Conservation (phyloP, 2,888 invertebrate species). For the Beris morrisii region DNA sequence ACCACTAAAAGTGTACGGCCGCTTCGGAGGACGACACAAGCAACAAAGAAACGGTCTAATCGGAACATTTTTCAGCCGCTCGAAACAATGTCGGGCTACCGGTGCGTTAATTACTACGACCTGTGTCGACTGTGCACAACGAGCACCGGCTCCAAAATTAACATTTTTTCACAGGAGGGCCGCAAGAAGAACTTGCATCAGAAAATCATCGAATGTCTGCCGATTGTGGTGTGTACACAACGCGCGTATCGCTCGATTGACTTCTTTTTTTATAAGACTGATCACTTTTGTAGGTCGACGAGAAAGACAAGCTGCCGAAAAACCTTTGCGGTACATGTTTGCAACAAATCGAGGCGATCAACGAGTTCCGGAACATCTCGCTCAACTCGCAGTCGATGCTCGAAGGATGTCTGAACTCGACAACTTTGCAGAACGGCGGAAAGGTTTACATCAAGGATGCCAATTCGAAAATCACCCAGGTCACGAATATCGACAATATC, state of each 20-base stretch:
- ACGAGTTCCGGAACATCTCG: slow-evolving; percentile 66
- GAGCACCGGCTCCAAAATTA: slow-evolving; percentile 66
- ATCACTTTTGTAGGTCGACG: slow-evolving; percentile 59
- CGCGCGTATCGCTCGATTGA: too few relatives aligned
- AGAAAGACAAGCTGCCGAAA: slow-evolving; percentile 70
- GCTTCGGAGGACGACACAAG: too few relatives aligned
- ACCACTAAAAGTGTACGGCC: neutral
- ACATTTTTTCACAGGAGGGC: slow-evolving; percentile 69
- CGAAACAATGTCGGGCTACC: slow-evolving; percentile 64
- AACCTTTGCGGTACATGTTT: slow-evolving; percentile 67
- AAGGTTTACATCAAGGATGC: slow-evolving; percentile 66
- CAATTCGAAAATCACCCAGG: slow-evolving; percentile 34
- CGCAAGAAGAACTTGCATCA: slow-evolving; percentile 64
- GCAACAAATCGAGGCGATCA: slow-evolving; percentile 64
- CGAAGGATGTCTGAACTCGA: slow-evolving; percentile 67
- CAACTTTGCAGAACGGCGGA: slow-evolving; percentile 65
- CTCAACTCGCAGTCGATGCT: slow-evolving; percentile 68
- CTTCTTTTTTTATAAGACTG: neutral
- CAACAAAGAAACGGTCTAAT: too few relatives aligned
- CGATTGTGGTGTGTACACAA: slow-evolving; percentile 60
- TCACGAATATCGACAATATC: slow-evolving; percentile 33
- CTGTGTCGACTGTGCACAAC: slow-evolving; percentile 70
- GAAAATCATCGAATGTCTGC: slow-evolving; percentile 67
- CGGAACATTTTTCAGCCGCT: too few relatives aligned
- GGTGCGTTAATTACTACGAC: slow-evolving; percentile 71